Base-by-base conservation (phyloP, 2,888 invertebrate species). In the Polia nebulosa region DNA sequence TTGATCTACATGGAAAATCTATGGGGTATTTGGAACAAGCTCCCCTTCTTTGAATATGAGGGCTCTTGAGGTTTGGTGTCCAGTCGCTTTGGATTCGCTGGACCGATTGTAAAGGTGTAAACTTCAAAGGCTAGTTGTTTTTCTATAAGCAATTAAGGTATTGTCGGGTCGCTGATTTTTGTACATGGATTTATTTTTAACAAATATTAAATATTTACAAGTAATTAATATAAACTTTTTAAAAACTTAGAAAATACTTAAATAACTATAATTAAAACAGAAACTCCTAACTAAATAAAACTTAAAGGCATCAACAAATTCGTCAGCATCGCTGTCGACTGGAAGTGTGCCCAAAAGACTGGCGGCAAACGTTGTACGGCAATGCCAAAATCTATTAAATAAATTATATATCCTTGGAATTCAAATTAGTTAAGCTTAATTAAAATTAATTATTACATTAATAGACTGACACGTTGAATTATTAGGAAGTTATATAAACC, bases 31-130 rank as follows among this genome's bases (percentile, higher is more conserved):
- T 78, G 78, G 72, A 71, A 71, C 72, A 75, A 62, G 45, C 59
- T 76, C 74, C 81, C 75, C 62, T 69, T 36, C 25, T 32, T 17
- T 49, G 39, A 20, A 62, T 36, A 47, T 74, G 47, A 74, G 66
- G 58, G 68, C 72, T 55, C 57, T 81, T 69, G 27, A 68, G 27
- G 53, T 47, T 60, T 67, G 60, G 84, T 83, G 82, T 82, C 82
- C 82, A 81, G 72, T 72, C 45, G 53, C 65, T 76, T 76, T 72
- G 53, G 51, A 76, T 22, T 55, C 81, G 45, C 65, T 82, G 79
- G 79, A 78, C 83, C 83, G 81, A 76, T 81, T 81, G 79, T 75
- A 81, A 82, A 83, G 82, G 84, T 82, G 82, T 78, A 82, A 66
- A 58, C 72, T 53, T 82, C 82, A 83, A 82, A 82, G 81, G 55